Conservation (phyloP, 2,113 vertebrate species). For the Pithys albifrons region DNA sequence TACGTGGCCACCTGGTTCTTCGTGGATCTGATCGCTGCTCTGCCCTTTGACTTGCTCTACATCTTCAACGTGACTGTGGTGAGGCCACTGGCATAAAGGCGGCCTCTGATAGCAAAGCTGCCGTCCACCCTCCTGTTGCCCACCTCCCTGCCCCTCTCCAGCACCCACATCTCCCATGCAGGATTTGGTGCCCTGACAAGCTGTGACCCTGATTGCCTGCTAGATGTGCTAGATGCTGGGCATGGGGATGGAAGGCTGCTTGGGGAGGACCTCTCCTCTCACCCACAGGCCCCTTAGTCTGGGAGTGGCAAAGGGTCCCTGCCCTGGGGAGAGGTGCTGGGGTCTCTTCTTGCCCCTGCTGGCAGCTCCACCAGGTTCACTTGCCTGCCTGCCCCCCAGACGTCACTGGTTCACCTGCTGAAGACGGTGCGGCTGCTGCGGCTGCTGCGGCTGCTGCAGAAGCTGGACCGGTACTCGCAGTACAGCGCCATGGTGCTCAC, state of each 20-base stretch:
- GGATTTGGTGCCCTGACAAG: not conserved
- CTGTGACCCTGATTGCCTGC: not conserved
- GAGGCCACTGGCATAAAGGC: conserved; percentile 2
- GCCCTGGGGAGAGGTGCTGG: fast-evolving
- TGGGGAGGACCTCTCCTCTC: not conserved
- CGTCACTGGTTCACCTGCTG: conserved; percentile 83
- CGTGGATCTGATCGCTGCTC: conserved; percentile 87
- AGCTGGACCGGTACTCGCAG: conserved; percentile 91
- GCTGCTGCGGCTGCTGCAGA: conserved; percentile 87
- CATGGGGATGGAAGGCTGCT: not conserved
- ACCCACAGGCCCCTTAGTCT: not conserved
- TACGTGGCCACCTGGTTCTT: conserved; percentile 92
- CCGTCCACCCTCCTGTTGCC: not conserved
- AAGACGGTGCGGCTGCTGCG: conserved; percentile 88
- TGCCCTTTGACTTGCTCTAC: conserved; percentile 91
- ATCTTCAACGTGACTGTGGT: conserved; percentile 91
- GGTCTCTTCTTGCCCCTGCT: not conserved
- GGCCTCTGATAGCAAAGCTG: not conserved
- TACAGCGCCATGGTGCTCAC: conserved; percentile 92
- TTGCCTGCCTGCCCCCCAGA: conserved; percentile 50
- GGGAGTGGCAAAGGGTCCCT: not conserved
- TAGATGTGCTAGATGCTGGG: too few species aligned
- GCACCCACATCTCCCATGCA: not conserved
- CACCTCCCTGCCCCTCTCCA: not conserved
- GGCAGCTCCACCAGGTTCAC: not conserved